Base-by-base conservation (phyloP, 2,113 vertebrate species). In the Rhinolophus ferrumequinum region DNA sequence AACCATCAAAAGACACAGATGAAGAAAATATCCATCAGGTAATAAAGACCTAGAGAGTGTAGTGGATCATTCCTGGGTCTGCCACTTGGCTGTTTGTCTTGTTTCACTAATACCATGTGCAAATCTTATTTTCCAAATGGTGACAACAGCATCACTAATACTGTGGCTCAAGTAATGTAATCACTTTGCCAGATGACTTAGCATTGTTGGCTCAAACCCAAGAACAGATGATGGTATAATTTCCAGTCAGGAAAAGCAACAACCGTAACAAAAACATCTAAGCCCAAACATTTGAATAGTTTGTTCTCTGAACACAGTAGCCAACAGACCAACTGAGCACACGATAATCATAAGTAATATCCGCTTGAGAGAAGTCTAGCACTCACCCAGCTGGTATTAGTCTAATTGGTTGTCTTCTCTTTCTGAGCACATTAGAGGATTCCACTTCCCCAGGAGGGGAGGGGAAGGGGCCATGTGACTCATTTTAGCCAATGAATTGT, bases 61-160 rank as follows among this genome's bases (percentile, higher is more conserved):
- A 52, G 41, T 14, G 10, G 26, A 22, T 70, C 26, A 86, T 3
- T 82, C 38, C 24, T 76, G 41, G 21, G 41, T 60, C 60, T 87
- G 62, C 41, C 54, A 73, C 73, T 93, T 75, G 44, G 18, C 64
- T 28, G 3, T 92, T 92, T 88, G 66, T 91, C 47, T 94, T 58
- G 4, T 76, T 92, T 96, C 50, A 80, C 77, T 95, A 67, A 62
- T 30, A 85, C 35, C 38, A 44, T 50, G 2, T 21, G 93, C 38
- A 80, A 83, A 90, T 50, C 33, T 79, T 79, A 93, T 88, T 97
- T 91, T 80, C 70, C 70, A 94, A 94, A 94, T 83, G 47, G 62
- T 88, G 75, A 82, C 83, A 95, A 82, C 22, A 95, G 7, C 60
- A 70, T 72, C 24, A 19, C 33, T 92, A 82, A 90, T 64, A 69